A percentile compares a stretch with the other conserved stretches of the same genome.
Evolutionary conservation across 30 jellyfish, hydroid and myxozoan genomes (phyloP).

Genomic region (Aurelia aurita): DNA sequence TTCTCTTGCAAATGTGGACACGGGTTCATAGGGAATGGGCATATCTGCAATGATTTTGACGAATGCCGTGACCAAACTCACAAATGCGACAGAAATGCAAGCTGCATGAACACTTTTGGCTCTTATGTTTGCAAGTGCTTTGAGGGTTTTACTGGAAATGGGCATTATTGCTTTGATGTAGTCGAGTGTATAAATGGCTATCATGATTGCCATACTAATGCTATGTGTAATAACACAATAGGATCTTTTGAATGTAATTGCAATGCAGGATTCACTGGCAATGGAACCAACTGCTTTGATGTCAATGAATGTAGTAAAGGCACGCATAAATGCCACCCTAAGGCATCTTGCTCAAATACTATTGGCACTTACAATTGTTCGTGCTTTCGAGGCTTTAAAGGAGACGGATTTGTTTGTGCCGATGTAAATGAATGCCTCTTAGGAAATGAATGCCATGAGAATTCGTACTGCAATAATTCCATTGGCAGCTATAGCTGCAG

Average conservation of each 20-base stretch:
- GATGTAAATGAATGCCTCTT: constrained; percentile 67
- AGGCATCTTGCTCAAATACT: constrained; percentile 57
- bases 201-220: constrained; percentile 43
- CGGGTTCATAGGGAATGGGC: constrained; percentile 47
- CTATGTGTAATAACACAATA: constrained; percentile 19
- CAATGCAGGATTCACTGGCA: constrained; percentile 66
- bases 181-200: constrained; percentile 36
- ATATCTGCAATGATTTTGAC: constrained; percentile 26
- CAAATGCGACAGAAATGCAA: constrained; percentile 22
- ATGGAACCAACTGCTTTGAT: constrained; percentile 61
- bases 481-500: constrained; percentile 41
- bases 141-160: constrained; percentile 45
- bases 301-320: constrained; percentile 57
- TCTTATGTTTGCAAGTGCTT: constrained; percentile 42
- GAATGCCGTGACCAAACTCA: constrained; percentile 26
- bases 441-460: constrained; percentile 32
- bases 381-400: constrained; percentile 59
- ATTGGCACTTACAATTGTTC: constrained; percentile 55
- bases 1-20: constrained; percentile 37
- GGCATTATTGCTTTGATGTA: constrained; percentile 40
- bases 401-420: constrained; percentile 60
- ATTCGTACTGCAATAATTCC: constrained; percentile 63
- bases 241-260: constrained; percentile 62
- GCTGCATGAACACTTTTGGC: constrained; percentile 29
- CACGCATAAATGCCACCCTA: constrained; percentile 35